Conservation (phyloP, 2,797 vertebrate species). For the Sternotherus odoratus region DNA sequence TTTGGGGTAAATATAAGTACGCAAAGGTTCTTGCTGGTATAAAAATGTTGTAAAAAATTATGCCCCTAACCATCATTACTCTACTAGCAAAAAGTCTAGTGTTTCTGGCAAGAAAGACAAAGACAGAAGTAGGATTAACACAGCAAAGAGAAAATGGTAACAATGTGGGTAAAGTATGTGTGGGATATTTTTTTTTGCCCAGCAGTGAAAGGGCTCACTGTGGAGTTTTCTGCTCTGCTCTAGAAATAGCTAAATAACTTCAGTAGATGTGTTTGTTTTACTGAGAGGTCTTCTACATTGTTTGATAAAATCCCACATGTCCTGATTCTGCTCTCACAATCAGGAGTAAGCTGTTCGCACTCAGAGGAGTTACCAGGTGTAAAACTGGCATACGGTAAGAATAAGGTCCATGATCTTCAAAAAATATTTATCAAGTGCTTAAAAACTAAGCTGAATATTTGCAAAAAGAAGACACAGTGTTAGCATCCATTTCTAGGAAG, state of each 20-base stretch:
- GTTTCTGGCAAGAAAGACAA: background rate
- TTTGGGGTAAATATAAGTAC: background rate
- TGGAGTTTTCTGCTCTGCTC: conserved; percentile 59
- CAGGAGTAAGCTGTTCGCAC: background rate
- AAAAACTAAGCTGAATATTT: background rate
- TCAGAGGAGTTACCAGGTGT: background rate
- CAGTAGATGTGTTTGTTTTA: conserved; percentile 38
- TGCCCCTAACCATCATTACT: conserved; percentile 39
- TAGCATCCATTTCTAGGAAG: conserved; percentile 26
- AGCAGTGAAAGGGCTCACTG: conserved; percentile 27
- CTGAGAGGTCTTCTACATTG: conserved; percentile 25
- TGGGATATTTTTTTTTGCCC: conserved; percentile 10
- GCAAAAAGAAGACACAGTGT: background rate
- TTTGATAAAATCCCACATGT: conserved; percentile 25
- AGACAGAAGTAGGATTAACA: conserved; percentile 16
- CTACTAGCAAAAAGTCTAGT: conserved; percentile 3
- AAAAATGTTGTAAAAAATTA: background rate
- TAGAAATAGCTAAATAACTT: conserved; percentile 64
- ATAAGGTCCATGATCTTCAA: background rate
- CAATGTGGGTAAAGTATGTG: background rate
- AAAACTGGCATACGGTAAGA: background rate
- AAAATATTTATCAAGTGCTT: background rate
- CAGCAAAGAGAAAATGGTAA: background rate
- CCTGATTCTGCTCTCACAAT: background rate
- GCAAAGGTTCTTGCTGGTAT: background rate